Evolutionary conservation across 1,140 invertebrate species (phyloP), one percentile per base, ranked within the genome.

Genomic region (Scaptodrosophila lebanonensis): DNA sequence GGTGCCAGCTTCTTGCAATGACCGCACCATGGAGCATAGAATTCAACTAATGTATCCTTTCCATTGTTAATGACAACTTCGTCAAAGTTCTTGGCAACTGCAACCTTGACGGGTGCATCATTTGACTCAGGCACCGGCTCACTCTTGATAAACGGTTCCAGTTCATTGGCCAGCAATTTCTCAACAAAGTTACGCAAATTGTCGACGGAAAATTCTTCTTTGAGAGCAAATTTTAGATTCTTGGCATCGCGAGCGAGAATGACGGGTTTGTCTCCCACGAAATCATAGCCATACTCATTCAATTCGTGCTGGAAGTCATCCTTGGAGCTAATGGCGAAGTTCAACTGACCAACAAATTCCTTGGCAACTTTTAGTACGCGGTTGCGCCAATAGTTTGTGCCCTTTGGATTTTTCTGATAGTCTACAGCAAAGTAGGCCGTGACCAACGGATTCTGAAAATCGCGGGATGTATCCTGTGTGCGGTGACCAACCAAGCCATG

Each of bases 371-470:
- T 98, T 50, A 98, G 89, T 20, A 98, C 92, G 64, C 97, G 92
- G 89, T 99, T 99, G 75, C 98, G 93, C 97, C 98, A 99, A 89
- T 99, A 99, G 88, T 99, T 99, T n/a, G 98, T 99, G 30, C 97
- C 95, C 88, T 99, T 99, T 6, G 93, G 90, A 88, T 99, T 99
- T 88, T 98, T 99, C 0, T 93, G 91, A 84, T 99, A 99, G 88
- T 99, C 98, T 4, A 99, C 97, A 85, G 90, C 91, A 87, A 94
- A 99, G 87, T 97, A 99, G 16, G 95, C 97, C 54, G 97, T 92
- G 27, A 99, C 90, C 40, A 98, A 84, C 2, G 98, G 98, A 76
- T 92, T 93, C 70, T 91, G 92, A 89, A 99, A 99, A 59, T 98
- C 95, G 8, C 90, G 90, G 1, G 89, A 87, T 82, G 97, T 97